Evolutionary conservation across 2,888 invertebrate species (phyloP).

Genomic region (Tiliacea aurago): DNA sequence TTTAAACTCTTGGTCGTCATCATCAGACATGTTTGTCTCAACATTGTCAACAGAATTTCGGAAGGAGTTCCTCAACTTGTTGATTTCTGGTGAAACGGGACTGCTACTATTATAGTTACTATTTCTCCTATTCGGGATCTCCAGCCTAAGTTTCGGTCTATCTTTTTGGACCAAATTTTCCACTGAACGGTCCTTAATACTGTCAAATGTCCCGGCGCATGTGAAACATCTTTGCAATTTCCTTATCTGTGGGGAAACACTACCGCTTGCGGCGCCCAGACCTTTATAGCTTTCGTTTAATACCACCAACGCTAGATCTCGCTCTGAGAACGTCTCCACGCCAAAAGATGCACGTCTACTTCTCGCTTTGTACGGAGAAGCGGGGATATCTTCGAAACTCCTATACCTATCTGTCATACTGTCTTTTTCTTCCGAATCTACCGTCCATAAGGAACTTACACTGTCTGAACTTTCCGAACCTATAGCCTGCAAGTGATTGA

Average conservation of each 20-base stretch:
- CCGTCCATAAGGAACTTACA: slow-evolving; percentile 79
- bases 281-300: slow-evolving; percentile 82
- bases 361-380: slow-evolving; percentile 83
- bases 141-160: slow-evolving; percentile 38
- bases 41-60: slow-evolving; percentile 69
- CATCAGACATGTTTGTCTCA: slow-evolving; percentile 59
- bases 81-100: slow-evolving; percentile 75
- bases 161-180: slow-evolving; percentile 55
- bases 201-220: slow-evolving; percentile 74
- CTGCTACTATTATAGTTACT: slow-evolving; percentile 56
- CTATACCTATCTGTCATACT: slow-evolving; percentile 74
- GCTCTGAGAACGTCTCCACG: slow-evolving; percentile 70
- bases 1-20: slow-evolving; percentile 65
- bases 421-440: slow-evolving; percentile 74
- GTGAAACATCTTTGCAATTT: slow-evolving; percentile 82
- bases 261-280: slow-evolving; percentile 72
- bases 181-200: slow-evolving; percentile 66
- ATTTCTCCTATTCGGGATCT: slow-evolving; percentile 62
- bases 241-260: slow-evolving; percentile 79
- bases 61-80: slow-evolving; percentile 71
- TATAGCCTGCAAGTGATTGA: slow-evolving; percentile 79
- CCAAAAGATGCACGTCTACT: slow-evolving; percentile 85
- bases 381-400: slow-evolving; percentile 86
- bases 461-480: slow-evolving; percentile 79
- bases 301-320: slow-evolving; percentile 75